Evolutionary conservation across 2,888 invertebrate genomes (phyloP), one percentile per base, ranked within the genome.

Genomic region (Orchesella flavescens): DNA sequence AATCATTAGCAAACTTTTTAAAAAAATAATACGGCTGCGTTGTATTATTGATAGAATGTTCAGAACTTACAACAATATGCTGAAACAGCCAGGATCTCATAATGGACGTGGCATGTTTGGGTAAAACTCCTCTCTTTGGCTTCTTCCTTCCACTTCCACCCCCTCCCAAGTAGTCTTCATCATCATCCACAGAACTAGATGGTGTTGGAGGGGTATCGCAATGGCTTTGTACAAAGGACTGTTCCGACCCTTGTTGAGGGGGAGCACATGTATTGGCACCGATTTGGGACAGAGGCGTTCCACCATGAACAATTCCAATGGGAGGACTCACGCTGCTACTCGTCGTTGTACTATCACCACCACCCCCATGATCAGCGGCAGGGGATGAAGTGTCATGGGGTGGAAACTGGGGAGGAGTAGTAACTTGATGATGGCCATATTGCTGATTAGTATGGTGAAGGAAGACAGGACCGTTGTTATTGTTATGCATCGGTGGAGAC

Each of bases 11-110:
- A 43, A 78, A 63, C n/a, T 34, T 4, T 4, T 34, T 34, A 34
- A 34, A 34, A 4, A 4, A 7, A 7, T 34, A 4, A 68, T 61
- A 44, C 46, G 17, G 43, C 19, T 49, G 44, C 43, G 57, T 21
- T 61, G 19, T 5, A 24, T 46, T 13, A 61, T 68, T 10, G 12
- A n/a, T 24, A 34, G 2, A 4, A 34, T 34, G 7, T 34, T 34
- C 34, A 34, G 44, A 13, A 71, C 44, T 93, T 90, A 97, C 97
- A 91, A 97, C 97, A 89, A 98, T 93, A 91, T 98, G 97, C 90
- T 97, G 97, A 91, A 98, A 98, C 86, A 98, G 93, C 98, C 98
- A 98, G 75, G 97, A 95, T 87, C 97, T 92, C 96, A 98, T 96
- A 87, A 96, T 96, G 91, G 97, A 97, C 75, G 98, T 98, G 87